phyloP scores from a whole-genome alignment of 2,113 vertebrate genomes.

The Poeciliopsis retropinna region DNA sequence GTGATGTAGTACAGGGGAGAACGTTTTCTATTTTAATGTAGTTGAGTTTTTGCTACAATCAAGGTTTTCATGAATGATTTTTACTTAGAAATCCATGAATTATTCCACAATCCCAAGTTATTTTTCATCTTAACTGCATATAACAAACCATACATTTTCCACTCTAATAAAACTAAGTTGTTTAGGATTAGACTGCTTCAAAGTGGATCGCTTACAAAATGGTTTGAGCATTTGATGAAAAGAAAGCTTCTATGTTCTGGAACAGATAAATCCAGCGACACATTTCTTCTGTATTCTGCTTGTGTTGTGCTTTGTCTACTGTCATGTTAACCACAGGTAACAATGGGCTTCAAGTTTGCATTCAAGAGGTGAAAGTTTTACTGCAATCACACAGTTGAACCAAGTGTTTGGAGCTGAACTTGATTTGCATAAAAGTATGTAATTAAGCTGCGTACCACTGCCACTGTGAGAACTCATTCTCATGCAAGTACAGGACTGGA shows the following conservation, averaged over 20 bases:
- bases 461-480: slow-evolving; percentile 20
- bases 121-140: not conserved
- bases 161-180: not conserved
- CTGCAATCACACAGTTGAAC: slow-evolving; percentile 5
- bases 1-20: too few relatives aligned
- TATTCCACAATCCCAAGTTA: not conserved
- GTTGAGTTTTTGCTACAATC: not conserved
- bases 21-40: not conserved
- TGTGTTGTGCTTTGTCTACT: not conserved
- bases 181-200: not conserved
- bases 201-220: not conserved
- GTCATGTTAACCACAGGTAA: not conserved
- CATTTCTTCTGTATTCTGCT: not conserved
- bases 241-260: not conserved
- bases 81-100: not conserved
- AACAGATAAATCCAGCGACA: not conserved
- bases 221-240: not conserved
- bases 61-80: not conserved
- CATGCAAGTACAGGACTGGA: slow-evolving; percentile 2
- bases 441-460: slow-evolving; percentile 18
- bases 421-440: slow-evolving; percentile 37
- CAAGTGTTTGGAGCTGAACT: slow-evolving; percentile 7
- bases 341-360: not conserved
- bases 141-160: not conserved
- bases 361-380: slow-evolving; percentile 7